Conservation (phyloP, 1,140 invertebrate genomes). For the Nomia melanderi region DNA sequence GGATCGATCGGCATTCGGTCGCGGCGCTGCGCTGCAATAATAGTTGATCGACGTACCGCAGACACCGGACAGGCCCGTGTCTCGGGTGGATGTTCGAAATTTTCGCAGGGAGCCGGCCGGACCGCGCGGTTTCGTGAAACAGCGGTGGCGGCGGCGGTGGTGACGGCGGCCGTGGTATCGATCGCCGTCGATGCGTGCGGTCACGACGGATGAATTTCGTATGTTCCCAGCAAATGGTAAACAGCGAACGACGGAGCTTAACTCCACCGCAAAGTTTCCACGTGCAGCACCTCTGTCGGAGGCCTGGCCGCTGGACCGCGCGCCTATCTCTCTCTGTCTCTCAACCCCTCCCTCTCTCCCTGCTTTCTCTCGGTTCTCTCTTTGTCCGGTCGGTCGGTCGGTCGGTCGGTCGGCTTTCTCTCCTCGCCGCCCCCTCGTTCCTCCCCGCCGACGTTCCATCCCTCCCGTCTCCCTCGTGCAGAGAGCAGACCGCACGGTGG, state of each 20-base stretch:
- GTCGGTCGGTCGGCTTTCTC: background rate
- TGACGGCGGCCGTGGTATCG: slow-evolving; percentile 34
- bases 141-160: background rate
- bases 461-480: slow-evolving; percentile 9
- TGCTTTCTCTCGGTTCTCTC: no score
- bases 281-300: slow-evolving; percentile 29
- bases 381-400: background rate
- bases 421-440: no score
- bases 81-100: background rate
- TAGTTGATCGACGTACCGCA: background rate
- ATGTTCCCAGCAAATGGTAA: slow-evolving; percentile 64
- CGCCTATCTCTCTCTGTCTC: background rate
- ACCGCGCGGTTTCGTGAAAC: slow-evolving; percentile 13
- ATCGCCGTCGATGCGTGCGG: slow-evolving; percentile 60
- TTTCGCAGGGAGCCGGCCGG: background rate
- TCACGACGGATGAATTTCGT: slow-evolving; percentile 68
- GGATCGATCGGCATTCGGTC: background rate
- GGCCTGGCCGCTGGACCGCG: background rate
- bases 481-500: slow-evolving; percentile 54
- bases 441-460: no score
- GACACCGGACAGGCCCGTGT: background rate
- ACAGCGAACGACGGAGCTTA: slow-evolving; percentile 63
- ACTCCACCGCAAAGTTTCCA: slow-evolving; percentile 67
- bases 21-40: background rate
- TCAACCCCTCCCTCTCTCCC: background rate